These are phyloP conservation scores for Pelodiscus sinensis DNA, from an alignment of 2,113 vertebrate genomes.

Conservation along the genomic window DNA sequence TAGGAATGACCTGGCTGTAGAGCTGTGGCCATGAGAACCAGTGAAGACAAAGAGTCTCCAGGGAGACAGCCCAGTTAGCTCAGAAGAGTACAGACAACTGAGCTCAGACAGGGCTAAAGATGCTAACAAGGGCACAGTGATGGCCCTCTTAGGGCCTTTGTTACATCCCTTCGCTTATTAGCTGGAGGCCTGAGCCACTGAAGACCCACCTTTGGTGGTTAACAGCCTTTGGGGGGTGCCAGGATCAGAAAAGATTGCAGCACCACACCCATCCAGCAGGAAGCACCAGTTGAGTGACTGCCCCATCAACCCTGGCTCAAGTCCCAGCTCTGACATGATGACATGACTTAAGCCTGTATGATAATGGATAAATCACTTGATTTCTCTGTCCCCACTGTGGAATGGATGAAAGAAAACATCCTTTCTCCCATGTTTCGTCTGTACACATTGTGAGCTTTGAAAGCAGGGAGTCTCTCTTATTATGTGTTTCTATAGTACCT, in stretches of 20 bases:
- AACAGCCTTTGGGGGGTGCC: not conserved
- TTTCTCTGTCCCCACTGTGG: not conserved
- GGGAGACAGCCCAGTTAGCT: not conserved
- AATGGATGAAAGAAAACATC: not conserved
- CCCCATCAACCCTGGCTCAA: not conserved
- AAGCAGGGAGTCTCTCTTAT: not conserved
- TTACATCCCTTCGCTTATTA: not conserved
- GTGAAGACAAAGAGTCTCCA: too few species aligned
- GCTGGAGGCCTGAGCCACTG: not conserved
- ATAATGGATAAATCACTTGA: fast-evolving
- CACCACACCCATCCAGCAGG: not conserved
- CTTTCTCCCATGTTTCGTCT: not conserved
- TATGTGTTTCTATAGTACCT: not conserved
- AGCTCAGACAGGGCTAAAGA: not conserved
- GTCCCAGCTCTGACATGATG: not conserved
- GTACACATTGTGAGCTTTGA: not conserved
- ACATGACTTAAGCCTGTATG: not conserved
- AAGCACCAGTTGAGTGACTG: not conserved
- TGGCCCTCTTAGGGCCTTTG: too few species aligned
- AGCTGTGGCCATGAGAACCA: too few species aligned
- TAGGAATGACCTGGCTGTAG: too few species aligned
- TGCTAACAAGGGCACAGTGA: not conserved
- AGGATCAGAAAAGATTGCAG: too few species aligned
- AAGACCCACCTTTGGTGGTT: not conserved
- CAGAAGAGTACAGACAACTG: not conserved